Base-by-base conservation (phyloP, 2,888 invertebrate genomes). In the Elmis aenea region DNA sequence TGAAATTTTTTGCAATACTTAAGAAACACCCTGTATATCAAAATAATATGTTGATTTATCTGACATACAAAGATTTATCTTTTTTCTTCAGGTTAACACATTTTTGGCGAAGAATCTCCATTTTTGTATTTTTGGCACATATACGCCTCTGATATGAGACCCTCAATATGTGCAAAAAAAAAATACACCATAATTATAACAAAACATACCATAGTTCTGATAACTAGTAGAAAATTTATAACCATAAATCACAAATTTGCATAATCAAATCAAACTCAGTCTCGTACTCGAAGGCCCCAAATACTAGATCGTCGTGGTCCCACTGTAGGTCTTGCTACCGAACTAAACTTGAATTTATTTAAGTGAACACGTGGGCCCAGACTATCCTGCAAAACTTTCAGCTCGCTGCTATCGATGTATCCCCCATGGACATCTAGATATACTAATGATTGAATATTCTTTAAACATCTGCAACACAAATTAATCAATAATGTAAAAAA, bases 311-410 rank as follows among this genome's bases (percentile, higher is more conserved):
- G 75, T 44, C 85, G 72, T 1, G 84, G 75, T 0, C 93, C 93
- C 0, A 92, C 90, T 0, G 94, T 93, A 0, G 94, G 94, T 8
- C 90, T 73, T 0, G 92, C 91, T 8, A 94, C 83, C 1, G 88
- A 87, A 55, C 92, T 92, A 62, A 84, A 85, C 42, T 79, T 76
- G 55, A 79, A 82, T 60, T 81, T 79, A 65, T 88, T 89, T 26
- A 88, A 74, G 54, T 77, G 73, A 32, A 85, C 75, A 38, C 68
- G 66, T 2, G 75, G 70, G 13, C 68, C 67, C 53, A 84, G 72
- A 38, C 68, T 72, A 9, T 71, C 67, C 46, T 74, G 71, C 12
- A 83, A 62, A 26, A 69, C 62, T 50, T 71, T 66, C 35, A 81
- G 52, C 12, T 75, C 73, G 9, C 48, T 57, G 26, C 66, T 65